Conservation (phyloP, 2,797 vertebrate species). For the Clarias platycephalus region DNA sequence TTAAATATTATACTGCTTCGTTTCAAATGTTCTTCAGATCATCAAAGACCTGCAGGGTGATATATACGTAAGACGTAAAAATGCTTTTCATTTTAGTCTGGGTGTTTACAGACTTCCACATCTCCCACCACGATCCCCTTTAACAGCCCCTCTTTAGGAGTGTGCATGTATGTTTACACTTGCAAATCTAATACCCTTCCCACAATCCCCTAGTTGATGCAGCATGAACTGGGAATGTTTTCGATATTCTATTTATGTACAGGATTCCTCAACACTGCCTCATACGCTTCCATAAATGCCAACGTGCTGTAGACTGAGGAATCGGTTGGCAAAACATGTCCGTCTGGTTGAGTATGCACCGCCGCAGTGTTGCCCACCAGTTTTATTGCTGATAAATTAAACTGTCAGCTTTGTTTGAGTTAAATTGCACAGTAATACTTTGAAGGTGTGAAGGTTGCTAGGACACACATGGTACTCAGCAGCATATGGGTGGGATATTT, state of each 20-base stretch:
- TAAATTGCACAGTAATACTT: background rate
- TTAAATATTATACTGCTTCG: too few species aligned
- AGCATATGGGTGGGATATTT: constrained; percentile 13
- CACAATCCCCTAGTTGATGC: constrained; percentile 4
- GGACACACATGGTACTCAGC: constrained; percentile 12
- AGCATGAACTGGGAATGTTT: constrained; percentile 22
- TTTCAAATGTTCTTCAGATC: too few species aligned
- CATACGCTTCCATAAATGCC: constrained; percentile 18
- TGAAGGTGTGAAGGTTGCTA: constrained; percentile 8
- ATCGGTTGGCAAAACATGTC: constrained; percentile 5
- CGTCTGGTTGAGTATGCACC: background rate
- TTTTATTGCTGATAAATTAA: constrained; percentile 2
- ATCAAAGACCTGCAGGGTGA: too few species aligned
- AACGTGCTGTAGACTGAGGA: background rate
- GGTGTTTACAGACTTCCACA: background rate
- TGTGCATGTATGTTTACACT: background rate
- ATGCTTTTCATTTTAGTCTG: background rate
- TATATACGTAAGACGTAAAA: background rate
- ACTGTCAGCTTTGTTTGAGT: constrained; percentile 8
- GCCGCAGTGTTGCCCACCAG: background rate
- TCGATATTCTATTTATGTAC: constrained; percentile 24
- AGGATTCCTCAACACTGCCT: constrained; percentile 16
- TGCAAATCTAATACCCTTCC: background rate
- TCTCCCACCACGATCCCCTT: background rate
- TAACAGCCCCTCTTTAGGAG: background rate